A percentile compares a stretch with the other conserved stretches of the same genome.
Conservation (phyloP, 2,888 invertebrate species). For the Dryococelus australis region DNA sequence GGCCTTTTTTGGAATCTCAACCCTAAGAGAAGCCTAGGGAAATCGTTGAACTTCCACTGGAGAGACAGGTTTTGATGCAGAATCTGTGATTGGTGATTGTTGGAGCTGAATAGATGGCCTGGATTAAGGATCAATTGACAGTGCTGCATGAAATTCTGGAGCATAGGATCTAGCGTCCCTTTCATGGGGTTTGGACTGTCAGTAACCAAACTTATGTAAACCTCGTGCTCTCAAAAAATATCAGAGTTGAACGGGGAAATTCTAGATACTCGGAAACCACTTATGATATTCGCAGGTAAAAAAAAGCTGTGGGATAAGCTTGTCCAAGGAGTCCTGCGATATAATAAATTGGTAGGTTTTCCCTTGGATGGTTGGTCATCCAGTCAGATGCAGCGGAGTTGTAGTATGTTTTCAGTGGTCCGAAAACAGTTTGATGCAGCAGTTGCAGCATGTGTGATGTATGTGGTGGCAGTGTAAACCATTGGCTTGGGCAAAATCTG, state of each 20-base stretch:
- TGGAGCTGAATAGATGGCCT: not conserved
- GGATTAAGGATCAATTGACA: not conserved
- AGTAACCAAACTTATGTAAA: not conserved
- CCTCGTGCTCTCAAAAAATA: not conserved
- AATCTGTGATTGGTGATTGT: not conserved
- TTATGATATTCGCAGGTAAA: not conserved
- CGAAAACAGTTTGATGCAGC: not conserved
- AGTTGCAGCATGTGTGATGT: not conserved
- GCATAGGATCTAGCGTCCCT: constrained; percentile 21
- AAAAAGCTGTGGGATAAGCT: not conserved
- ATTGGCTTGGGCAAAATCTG: not conserved
- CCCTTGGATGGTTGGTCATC: not conserved
- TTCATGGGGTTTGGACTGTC: no score
- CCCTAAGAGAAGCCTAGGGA: not conserved
- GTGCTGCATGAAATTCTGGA: not conserved
- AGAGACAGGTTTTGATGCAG: constrained; percentile 17
- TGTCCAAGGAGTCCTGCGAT: not conserved
- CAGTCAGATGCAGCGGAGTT: not conserved
- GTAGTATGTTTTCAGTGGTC: not conserved
- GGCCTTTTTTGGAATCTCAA: constrained; percentile 18
- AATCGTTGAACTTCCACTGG: constrained; percentile 28
- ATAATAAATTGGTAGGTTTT: not conserved
- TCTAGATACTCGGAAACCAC: not conserved
- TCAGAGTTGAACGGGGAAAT: not conserved
- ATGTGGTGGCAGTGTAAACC: not conserved